Evolutionary conservation across 2,888 invertebrate species (phyloP), one percentile per base, ranked within the genome.

Genomic region (Trissolcus japonicus): DNA sequence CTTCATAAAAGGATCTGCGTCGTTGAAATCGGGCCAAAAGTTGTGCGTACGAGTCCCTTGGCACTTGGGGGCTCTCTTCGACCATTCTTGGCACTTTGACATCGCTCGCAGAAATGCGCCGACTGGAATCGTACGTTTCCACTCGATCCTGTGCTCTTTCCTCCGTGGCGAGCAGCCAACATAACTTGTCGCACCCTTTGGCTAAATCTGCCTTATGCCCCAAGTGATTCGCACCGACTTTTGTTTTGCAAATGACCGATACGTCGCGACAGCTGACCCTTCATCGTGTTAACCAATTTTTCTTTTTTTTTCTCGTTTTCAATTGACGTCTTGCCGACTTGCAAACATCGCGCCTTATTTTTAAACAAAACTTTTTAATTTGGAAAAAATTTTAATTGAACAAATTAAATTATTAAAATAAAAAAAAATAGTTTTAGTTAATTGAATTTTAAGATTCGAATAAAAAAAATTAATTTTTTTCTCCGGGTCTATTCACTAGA

Each of bases 131-230:
- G 51, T 75, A 74, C 71, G 68, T 76, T 57, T 78, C 68, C 78
- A 78, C 76, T 80, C 81, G 80, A 81, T 79, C 80, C 81, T 80
- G 75, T 71, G 62, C 69, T 82, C 76, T 74, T 69, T 73, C 74
- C 76, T 72, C 59, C 69, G 76, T 85, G 86, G 87, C 86, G 80
- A 73, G 51, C 73, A 78, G 86, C 86, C 85, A 86, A 84, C 82
- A 80, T 84, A 80, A 83, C 83, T 86, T 78, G 75, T 81, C 79
- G 82, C 80, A 81, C 81, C 83, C 86, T 84, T 84, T 85, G 84
- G 86, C 87, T 87, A 86, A 87, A 87, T 86, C 86, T 87, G 86
- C 83, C 78, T 82, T 82, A 81, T 81, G 81, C 80, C 77, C 19
- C 68, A 79, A 79, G 69, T 73, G 78, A 74, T 66, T 66, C 62